Conservation (phyloP, 2,888 invertebrate genomes). For the Octonoba sinensis region DNA sequence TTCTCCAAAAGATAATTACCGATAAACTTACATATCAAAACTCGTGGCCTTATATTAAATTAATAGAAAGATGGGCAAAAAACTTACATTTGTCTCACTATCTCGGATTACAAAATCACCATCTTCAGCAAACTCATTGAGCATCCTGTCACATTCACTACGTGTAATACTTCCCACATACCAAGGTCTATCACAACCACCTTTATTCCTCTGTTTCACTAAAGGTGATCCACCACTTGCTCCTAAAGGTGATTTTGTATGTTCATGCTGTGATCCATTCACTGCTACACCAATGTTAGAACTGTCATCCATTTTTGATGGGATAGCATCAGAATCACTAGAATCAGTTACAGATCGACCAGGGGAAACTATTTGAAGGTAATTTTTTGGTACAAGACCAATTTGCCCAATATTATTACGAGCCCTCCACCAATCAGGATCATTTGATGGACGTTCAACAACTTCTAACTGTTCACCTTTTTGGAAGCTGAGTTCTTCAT, state of each 20-base stretch:
- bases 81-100: constrained; percentile 97
- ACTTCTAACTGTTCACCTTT: constrained; percentile 97
- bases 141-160: constrained; percentile 94
- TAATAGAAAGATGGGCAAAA: not conserved
- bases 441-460: constrained; percentile 93
- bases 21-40: no score
- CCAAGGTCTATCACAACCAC: constrained; percentile 97
- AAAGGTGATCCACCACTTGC: constrained; percentile 62
- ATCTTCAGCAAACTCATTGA: constrained; percentile 95
- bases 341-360: constrained; percentile 51
- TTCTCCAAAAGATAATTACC: no score
- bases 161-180: constrained; percentile 97
- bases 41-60: no score
- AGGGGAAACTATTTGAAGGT: constrained; percentile 79
- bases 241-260: constrained; percentile 41
- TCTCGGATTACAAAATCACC: constrained; percentile 99
- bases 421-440: constrained; percentile 99
- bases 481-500: constrained; percentile 95
- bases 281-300: constrained; percentile 34
- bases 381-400: constrained; percentile 95
- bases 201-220: constrained; percentile 77
- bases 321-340: constrained; percentile 44
- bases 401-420: constrained; percentile 91
- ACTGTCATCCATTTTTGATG: constrained; percentile 42
- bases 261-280: constrained; percentile 60